Percentiles rank a stretch among this genome's conserved stretches.
phyloP scores from a whole-genome alignment of 2,888 invertebrate species.

The Tipula vernalis region DNA sequence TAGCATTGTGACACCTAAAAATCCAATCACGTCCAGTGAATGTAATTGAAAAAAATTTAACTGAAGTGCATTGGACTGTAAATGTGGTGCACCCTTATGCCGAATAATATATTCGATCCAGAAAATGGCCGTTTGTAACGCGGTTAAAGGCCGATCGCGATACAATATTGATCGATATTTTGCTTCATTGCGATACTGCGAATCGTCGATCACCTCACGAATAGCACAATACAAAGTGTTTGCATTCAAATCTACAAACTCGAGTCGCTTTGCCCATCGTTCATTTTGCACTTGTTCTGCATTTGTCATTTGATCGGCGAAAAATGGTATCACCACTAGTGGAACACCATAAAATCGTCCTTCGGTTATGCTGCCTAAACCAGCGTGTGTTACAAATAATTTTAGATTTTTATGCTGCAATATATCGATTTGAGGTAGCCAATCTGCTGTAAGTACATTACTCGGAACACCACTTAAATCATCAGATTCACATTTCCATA shows the following conservation, averaged over 20 bases:
- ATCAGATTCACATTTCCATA: slow-evolving; percentile 36
- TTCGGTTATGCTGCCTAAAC: slow-evolving; percentile 37
- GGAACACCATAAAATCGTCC: slow-evolving; percentile 38
- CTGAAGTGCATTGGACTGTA: slow-evolving; percentile 34
- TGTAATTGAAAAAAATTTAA: slow-evolving; percentile 32
- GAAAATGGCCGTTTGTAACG: slow-evolving; percentile 37
- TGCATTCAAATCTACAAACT: slow-evolving; percentile 27
- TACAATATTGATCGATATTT: slow-evolving; percentile 32
- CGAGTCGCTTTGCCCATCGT: slow-evolving; percentile 33
- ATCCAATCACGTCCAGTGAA: slow-evolving; percentile 32
- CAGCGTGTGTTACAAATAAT: slow-evolving; percentile 38
- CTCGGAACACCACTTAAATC: slow-evolving; percentile 25
- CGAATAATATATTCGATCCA: slow-evolving; percentile 40
- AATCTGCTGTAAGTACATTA: slow-evolving; percentile 33
- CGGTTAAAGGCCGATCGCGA: slow-evolving; percentile 36
- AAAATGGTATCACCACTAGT: slow-evolving; percentile 40
- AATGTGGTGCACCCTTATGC: slow-evolving; percentile 34
- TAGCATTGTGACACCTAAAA: neutral
- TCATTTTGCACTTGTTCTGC: slow-evolving; percentile 32
- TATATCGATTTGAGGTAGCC: slow-evolving; percentile 38
- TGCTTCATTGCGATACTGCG: slow-evolving; percentile 21
- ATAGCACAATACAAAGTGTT: slow-evolving; percentile 23
- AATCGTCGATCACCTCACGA: slow-evolving; percentile 18
- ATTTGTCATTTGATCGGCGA: slow-evolving; percentile 40
- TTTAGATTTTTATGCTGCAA: slow-evolving; percentile 37